Conservation (phyloP, 2,113 vertebrate species). For the Zosterops japonicus region DNA sequence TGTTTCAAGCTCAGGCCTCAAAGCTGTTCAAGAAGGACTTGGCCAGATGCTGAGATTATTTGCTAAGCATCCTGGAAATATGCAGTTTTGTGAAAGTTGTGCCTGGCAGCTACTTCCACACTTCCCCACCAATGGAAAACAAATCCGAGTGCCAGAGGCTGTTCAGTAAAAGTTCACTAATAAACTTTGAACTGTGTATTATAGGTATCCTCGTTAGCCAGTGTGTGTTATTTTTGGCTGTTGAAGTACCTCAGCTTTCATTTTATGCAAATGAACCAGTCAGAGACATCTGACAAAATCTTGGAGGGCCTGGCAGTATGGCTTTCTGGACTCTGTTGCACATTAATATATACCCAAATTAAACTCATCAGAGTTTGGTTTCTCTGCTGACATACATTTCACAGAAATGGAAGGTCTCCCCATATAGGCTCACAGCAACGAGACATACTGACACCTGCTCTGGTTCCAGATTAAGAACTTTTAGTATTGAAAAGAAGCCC, state of each 20-base stretch:
- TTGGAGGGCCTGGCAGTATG: not conserved
- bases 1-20: slow-evolving; percentile 21
- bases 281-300: slow-evolving; percentile 23
- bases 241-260: slow-evolving; percentile 29
- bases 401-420: not conserved
- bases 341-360: not conserved
- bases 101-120: slow-evolving; percentile 49
- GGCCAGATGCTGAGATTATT: slow-evolving; percentile 31
- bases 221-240: slow-evolving; percentile 65
- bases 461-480: not conserved
- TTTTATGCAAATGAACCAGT: slow-evolving; percentile 64
- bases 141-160: slow-evolving; percentile 53
- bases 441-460: not conserved
- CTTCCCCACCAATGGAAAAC: slow-evolving; percentile 62
- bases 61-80: slow-evolving; percentile 49
- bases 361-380: not conserved
- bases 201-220: slow-evolving; percentile 49
- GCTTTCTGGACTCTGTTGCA: not conserved
- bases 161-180: slow-evolving; percentile 61
- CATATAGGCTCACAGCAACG: not conserved
- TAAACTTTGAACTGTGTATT: slow-evolving; percentile 61
- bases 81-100: slow-evolving; percentile 47
- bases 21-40: slow-evolving; percentile 26
- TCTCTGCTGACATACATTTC: not conserved
- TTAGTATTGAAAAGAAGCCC: not conserved